These are phyloP conservation scores for Reticulitermes speratus DNA, from an alignment of 1,140 invertebrate species.

Conservation along the genomic window DNA sequence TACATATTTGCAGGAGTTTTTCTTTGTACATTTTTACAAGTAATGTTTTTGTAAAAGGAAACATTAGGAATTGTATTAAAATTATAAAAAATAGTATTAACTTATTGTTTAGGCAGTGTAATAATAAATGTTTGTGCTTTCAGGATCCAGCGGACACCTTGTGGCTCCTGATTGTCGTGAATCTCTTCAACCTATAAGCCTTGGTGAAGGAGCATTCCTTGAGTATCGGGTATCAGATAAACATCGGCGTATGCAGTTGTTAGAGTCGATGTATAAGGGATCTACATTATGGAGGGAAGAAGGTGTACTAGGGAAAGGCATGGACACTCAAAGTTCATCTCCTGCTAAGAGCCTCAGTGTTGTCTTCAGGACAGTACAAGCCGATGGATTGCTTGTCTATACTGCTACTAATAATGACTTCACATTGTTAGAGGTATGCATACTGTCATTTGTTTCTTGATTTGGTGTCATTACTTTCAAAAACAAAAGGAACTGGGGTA, in stretches of 20 bases:
- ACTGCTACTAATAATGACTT: constrained; percentile 84
- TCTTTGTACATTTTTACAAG: no score
- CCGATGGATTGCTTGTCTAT: constrained; percentile 77
- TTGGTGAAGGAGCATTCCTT: constrained; percentile 73
- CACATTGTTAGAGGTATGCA: constrained; percentile 72
- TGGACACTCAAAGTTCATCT: constrained; percentile 24
- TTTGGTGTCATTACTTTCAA: no score
- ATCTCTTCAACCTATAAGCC: constrained; percentile 75
- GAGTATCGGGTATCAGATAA: constrained; percentile 81
- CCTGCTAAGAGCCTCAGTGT: constrained; percentile 71
- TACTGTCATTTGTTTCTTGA: background rate
- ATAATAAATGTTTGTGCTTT: constrained; percentile 34
- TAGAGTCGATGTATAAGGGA: constrained; percentile 73
- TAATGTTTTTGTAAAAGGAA: no score
- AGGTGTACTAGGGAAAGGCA: background rate
- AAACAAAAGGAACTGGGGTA: no score
- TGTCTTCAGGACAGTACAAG: constrained; percentile 75
- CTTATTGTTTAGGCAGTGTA: no score
- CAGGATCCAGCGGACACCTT: constrained; percentile 61
- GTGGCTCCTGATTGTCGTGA: constrained; percentile 75
- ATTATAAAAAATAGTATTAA: no score
- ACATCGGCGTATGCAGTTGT: constrained; percentile 78
- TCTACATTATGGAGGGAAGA: constrained; percentile 61
- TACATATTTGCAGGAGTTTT: no score
- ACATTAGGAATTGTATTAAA: no score